Conservation (phyloP, 2,888 invertebrate species). For the Nebria brevicollis region DNA sequence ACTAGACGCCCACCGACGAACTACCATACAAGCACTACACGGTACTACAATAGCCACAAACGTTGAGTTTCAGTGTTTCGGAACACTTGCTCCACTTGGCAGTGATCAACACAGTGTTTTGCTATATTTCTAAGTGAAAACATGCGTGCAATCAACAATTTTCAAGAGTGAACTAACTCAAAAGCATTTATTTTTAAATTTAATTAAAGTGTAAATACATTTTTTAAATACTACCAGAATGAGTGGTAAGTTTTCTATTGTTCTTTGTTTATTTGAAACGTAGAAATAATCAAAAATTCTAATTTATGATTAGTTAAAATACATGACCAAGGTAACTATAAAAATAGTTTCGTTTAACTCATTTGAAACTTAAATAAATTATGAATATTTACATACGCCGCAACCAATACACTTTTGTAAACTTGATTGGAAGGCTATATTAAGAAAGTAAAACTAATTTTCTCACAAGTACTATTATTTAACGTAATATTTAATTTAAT, state of each 20-base stretch:
- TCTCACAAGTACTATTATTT: too few species aligned
- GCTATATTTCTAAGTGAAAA: background rate
- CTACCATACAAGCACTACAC: background rate
- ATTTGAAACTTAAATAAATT: background rate
- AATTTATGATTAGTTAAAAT: too few species aligned
- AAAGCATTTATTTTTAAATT: background rate
- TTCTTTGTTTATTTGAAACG: background rate
- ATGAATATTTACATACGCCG: too few species aligned
- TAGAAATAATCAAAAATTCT: background rate
- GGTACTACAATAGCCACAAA: background rate
- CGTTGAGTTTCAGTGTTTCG: background rate
- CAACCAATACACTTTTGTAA: too few species aligned
- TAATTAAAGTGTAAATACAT: background rate
- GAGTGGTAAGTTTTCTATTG: constrained; percentile 11
- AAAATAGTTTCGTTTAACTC: background rate
- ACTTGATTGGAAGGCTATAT: too few species aligned
- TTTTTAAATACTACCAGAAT: background rate
- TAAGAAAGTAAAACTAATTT: too few species aligned
- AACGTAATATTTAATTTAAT: too few species aligned
- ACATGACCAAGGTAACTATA: background rate
- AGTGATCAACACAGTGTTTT: constrained; percentile 12
- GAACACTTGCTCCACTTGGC: background rate
- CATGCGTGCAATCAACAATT: background rate
- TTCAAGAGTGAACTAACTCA: background rate
- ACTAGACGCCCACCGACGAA: constrained; percentile 10